Conservation (phyloP, 2,113 vertebrate species). For the Irena cyanogastra region DNA sequence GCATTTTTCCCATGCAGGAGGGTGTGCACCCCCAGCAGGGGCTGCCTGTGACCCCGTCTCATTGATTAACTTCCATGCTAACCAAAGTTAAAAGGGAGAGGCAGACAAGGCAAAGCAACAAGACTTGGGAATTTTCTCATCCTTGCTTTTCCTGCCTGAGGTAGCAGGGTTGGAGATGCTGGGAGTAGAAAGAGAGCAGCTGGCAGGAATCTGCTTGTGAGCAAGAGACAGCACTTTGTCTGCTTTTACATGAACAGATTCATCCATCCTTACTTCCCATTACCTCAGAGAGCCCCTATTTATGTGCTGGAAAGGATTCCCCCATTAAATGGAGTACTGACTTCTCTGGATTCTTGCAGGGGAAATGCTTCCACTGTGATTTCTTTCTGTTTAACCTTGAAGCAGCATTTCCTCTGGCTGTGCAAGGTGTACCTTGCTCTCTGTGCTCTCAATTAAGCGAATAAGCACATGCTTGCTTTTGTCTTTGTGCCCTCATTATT, state of each 20-base stretch:
- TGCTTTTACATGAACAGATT: neutral
- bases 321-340: neutral
- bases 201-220: neutral
- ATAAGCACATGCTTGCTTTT: neutral
- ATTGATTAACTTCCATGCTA: neutral
- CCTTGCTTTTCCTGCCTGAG: neutral
- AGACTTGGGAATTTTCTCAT: neutral
- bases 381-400: slow-evolving; percentile 25
- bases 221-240: neutral
- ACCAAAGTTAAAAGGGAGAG: neutral
- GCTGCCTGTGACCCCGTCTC: neutral
- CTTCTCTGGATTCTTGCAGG: neutral
- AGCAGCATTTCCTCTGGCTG: neutral
- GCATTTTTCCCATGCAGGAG: accelerated
- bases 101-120: neutral
- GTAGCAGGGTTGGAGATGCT: neutral
- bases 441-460: neutral
- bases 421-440: neutral
- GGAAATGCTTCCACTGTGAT: neutral
- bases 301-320: slow-evolving; percentile 2
- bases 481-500: neutral
- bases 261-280: neutral
- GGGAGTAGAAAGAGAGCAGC: neutral
- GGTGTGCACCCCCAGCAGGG: neutral
- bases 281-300: neutral